A percentile compares a stretch with the other conserved stretches of the same genome.
Evolutionary conservation across 2,888 invertebrate genomes (phyloP).

Genomic region (Galeruca laticollis): DNA sequence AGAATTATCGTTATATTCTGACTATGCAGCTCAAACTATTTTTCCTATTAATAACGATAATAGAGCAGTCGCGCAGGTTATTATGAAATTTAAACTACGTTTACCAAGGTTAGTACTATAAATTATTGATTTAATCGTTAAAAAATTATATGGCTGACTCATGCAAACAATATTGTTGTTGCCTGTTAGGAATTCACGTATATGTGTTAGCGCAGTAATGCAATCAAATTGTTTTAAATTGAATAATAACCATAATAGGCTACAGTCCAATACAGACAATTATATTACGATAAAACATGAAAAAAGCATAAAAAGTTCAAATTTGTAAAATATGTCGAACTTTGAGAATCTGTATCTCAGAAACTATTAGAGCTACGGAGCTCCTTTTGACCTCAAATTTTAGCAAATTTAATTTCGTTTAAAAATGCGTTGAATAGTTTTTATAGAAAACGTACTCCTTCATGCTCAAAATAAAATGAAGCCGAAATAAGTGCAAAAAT

Average conservation of each 20-base stretch:
- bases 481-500: too few relatives aligned
- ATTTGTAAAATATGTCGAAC: too few relatives aligned
- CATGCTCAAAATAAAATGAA: too few relatives aligned
- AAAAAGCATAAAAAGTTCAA: background rate
- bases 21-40: background rate
- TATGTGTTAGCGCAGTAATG: background rate
- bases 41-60: slow-evolving; percentile 6
- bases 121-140: background rate
- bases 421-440: too few relatives aligned
- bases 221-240: slow-evolving; percentile 7
- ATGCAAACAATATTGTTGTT: background rate
- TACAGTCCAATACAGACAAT: too few relatives aligned
- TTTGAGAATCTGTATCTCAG: too few relatives aligned
- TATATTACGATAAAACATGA: background rate
- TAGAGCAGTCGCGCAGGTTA: background rate
- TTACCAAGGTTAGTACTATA: slow-evolving; percentile 8
- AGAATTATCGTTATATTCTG: slow-evolving; percentile 4
- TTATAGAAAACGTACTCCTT: too few relatives aligned
- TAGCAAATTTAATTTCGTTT: too few relatives aligned
- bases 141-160: slow-evolving; percentile 5
- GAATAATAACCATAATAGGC: slow-evolving; percentile 1
- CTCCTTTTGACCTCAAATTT: too few relatives aligned
- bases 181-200: background rate
- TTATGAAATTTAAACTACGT: slow-evolving; percentile 12
- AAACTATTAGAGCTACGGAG: too few relatives aligned